phyloP scores from a whole-genome alignment of 2,888 invertebrate genomes.

The Ophioninae sp. region DNA sequence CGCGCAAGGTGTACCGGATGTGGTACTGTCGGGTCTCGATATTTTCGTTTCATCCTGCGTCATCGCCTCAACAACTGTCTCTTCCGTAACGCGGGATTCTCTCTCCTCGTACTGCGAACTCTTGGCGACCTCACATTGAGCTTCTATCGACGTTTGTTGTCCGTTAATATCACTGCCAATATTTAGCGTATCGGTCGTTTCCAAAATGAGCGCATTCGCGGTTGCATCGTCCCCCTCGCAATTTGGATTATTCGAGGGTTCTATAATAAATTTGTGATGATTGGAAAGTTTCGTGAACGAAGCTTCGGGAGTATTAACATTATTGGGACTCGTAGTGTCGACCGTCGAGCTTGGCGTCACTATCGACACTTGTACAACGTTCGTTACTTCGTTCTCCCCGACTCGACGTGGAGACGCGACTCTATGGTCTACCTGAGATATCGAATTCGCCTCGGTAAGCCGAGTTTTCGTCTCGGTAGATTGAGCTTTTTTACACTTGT shows the following conservation, averaged over 20 bases:
- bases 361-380: slow-evolving; percentile 58
- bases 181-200: slow-evolving; percentile 32
- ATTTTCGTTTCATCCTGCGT: slow-evolving; percentile 49
- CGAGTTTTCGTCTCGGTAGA: slow-evolving; percentile 4
- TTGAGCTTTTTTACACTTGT: slow-evolving; percentile 45
- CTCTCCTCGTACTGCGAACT: slow-evolving; percentile 33
- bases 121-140: slow-evolving; percentile 33
- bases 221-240: slow-evolving; percentile 24
- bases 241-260: slow-evolving; percentile 16
- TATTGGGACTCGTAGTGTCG: slow-evolving; percentile 23
- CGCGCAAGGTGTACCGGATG: slow-evolving; percentile 27
- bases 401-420: slow-evolving; percentile 30
- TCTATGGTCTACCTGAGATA: slow-evolving; percentile 26
- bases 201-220: slow-evolving; percentile 7
- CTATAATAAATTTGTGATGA: slow-evolving; percentile 40
- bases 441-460: slow-evolving; percentile 27
- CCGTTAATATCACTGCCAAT: slow-evolving; percentile 31
- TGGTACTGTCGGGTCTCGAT: slow-evolving; percentile 59
- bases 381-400: slow-evolving; percentile 23
- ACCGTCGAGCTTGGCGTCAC: slow-evolving; percentile 57
- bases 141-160: slow-evolving; percentile 9
- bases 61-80: neutral
- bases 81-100: slow-evolving; percentile 10
- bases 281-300: slow-evolving; percentile 31
- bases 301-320: slow-evolving; percentile 31